Base-by-base conservation (phyloP, 2,888 invertebrate genomes). In the Antitype chi region DNA sequence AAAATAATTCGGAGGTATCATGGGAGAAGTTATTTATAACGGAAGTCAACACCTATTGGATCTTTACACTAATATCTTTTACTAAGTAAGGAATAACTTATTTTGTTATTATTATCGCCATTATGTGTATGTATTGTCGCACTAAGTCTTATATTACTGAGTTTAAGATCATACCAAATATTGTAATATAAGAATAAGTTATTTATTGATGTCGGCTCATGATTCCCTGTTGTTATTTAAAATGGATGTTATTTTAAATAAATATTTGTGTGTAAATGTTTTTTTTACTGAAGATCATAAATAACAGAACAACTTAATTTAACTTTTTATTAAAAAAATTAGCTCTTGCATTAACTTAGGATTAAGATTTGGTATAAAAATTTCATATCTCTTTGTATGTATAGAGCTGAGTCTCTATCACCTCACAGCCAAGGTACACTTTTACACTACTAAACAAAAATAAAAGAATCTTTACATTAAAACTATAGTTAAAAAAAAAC, bases 381-480 rank as follows among this genome's bases (percentile, higher is more conserved):
- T 79, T 78, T 89, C 71, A 87, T 88, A 88, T 85, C 85, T 89
- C 84, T 89, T 89, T 90, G 84, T 87, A 80, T 85, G 84, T 87
- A 89, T 84, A 90, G 89, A 91, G 85, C 87, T 85, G 89, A 93
- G 87, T 91, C 90, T 90, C 88, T 90, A 90, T 89, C 83, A 90
- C 91, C 91, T 95, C 95, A 95, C 95, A 95, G 95, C 95, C 95
- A 93, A 92, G 89, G 88, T 91, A 91, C 80, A 85, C 85, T 74
- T 86, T 86, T 90, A 89, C 74, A 76, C 85, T 89, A 89, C 86
- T 84, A 89, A 87, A 80, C 81, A 82, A 84, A 80, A 81, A 69
- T 82, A 82, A 87, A 87, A 83, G 49, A 81, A 84, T 70, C 63
- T 86, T 78, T 83, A 85, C 78, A 85, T 71, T 86, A 84, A 80